Percentiles rank a stretch among this genome's conserved stretches.
These are phyloP conservation scores for Metellina segmentata DNA, from an alignment of 2,888 invertebrate genomes.

Conservation along the genomic window DNA sequence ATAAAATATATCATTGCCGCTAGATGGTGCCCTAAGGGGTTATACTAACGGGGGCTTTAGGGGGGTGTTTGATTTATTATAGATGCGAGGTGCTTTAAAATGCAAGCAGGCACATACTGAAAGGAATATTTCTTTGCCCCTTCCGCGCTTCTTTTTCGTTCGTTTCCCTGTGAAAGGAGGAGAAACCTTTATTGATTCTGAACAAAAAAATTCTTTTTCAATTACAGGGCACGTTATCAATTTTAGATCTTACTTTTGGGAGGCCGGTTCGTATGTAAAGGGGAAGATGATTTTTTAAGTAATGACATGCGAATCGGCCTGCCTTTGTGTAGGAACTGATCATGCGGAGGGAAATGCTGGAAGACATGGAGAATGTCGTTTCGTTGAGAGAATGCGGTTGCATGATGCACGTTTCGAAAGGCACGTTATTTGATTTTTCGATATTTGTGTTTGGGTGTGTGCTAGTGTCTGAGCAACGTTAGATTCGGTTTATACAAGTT, in stretches of 20 bases:
- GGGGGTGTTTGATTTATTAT: conserved; percentile 61
- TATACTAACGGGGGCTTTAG: conserved; percentile 24
- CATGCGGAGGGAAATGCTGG: too few relatives aligned
- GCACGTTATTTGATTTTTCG: too few relatives aligned
- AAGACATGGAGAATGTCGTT: too few relatives aligned
- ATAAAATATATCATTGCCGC: conserved; percentile 61
- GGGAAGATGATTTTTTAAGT: not conserved
- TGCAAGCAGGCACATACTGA: conserved; percentile 46
- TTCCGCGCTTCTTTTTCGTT: not conserved
- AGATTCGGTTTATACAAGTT: too few relatives aligned
- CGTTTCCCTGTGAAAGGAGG: conserved; percentile 11
- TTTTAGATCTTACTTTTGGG: conserved; percentile 56
- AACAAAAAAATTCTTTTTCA: conserved; percentile 18
- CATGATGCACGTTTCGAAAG: too few relatives aligned
- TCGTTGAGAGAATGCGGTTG: too few relatives aligned
- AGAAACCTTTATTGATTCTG: conserved; percentile 45
- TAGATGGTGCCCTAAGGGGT: conserved; percentile 65
- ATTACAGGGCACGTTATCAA: conserved; percentile 62
- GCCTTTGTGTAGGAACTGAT: too few relatives aligned
- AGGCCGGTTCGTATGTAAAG: not conserved
- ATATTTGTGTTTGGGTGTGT: too few relatives aligned
- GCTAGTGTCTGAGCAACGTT: too few relatives aligned
- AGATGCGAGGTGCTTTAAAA: conserved; percentile 55
- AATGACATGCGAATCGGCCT: not conserved
- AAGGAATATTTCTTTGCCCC: conserved; percentile 3